phyloP scores from a whole-genome alignment of 2,113 vertebrate species.

The Nesoenas mayeri region DNA sequence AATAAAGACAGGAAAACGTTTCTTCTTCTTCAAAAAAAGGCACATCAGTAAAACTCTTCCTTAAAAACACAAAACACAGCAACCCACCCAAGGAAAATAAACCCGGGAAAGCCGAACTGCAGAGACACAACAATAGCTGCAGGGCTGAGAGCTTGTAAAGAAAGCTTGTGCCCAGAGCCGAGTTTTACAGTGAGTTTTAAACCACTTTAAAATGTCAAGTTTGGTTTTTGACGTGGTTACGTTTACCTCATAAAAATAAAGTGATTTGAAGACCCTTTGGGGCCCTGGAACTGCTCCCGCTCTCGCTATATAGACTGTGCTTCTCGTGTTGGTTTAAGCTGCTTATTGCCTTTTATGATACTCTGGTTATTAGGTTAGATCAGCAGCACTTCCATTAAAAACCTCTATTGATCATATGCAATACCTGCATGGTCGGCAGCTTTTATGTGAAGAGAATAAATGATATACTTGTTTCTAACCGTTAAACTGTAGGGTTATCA shows the following conservation, averaged over 20 bases:
- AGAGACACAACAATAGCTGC: neutral
- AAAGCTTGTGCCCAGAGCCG: neutral
- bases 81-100: neutral
- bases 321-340: neutral
- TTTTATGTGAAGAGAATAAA: conserved; percentile 51
- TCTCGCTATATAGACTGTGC: neutral
- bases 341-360: conserved; percentile 2
- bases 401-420: conserved; percentile 19
- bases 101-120: neutral
- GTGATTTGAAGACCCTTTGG: neutral
- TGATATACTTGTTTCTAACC: conserved; percentile 49
- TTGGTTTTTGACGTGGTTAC: neutral
- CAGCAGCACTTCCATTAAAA: conserved; percentile 22
- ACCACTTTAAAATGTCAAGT: conserved; percentile 8
- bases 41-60: neutral
- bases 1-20: neutral
- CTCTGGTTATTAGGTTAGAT: neutral
- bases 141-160: neutral
- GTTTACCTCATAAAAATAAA: neutral
- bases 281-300: neutral
- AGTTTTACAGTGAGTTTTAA: conserved; percentile 20
- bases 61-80: neutral
- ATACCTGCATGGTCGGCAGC: conserved; percentile 15
- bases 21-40: neutral
- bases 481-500: conserved; percentile 55